A percentile compares a stretch with the other conserved stretches of the same genome.
Conservation (phyloP, 2,797 vertebrate species). For the Emys orbicularis region DNA sequence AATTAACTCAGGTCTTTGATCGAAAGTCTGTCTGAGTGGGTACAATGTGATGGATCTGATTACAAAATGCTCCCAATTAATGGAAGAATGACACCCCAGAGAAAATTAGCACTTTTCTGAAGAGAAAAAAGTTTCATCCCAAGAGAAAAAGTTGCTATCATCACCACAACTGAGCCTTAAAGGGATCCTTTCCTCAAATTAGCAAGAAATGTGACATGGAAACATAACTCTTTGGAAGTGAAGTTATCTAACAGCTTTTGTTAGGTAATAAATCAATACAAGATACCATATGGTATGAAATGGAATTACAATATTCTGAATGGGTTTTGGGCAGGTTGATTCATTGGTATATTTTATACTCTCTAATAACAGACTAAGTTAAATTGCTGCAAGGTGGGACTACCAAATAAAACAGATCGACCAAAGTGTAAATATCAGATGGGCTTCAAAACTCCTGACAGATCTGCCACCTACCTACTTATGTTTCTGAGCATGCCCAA, state of each 20-base stretch:
- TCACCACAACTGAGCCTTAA: not conserved
- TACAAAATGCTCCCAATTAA: conserved; percentile 36
- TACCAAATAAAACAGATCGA: conserved; percentile 42
- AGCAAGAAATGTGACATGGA: conserved; percentile 39
- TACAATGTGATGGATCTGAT: conserved; percentile 36
- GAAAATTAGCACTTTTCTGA: conserved; percentile 14
- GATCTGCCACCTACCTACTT: not conserved
- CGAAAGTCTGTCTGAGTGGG: conserved; percentile 8
- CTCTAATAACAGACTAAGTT: conserved; percentile 39
- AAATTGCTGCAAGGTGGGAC: conserved; percentile 58
- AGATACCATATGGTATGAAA: conserved; percentile 56
- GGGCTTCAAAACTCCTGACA: conserved; percentile 22
- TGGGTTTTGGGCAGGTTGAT: conserved; percentile 44
- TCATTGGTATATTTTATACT: conserved; percentile 61
- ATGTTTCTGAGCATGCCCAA: conserved; percentile 20
- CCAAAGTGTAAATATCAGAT: conserved; percentile 44
- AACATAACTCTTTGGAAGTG: conserved; percentile 52
- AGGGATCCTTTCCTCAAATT: conserved; percentile 12
- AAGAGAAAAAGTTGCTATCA: not conserved
- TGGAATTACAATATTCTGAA: conserved; percentile 60
- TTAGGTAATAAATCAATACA: conserved; percentile 65
- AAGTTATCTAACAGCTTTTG: conserved; percentile 61
- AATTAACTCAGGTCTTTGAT: not conserved
- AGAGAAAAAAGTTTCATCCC: not conserved
- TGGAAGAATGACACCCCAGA: not conserved